phyloP scores from a whole-genome alignment of 2,797 vertebrate genomes.

The Catamblyrhynchus diadema region DNA sequence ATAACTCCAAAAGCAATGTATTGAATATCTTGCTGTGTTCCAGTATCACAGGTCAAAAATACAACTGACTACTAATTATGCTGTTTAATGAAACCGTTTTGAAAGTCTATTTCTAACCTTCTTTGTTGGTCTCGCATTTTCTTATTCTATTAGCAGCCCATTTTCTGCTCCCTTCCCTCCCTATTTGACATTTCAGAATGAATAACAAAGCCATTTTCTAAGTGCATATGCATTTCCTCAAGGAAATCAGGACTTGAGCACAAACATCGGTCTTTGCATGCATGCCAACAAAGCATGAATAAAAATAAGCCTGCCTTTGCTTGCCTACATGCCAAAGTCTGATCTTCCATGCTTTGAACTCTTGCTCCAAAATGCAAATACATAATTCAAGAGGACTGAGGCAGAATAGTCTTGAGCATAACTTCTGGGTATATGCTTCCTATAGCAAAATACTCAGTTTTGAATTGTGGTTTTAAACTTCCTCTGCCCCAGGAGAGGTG shows the following conservation, averaged over 20 bases:
- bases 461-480: neutral
- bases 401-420: neutral
- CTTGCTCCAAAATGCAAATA: slow-evolving; percentile 9
- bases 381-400: slow-evolving; percentile 40
- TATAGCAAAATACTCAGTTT: neutral
- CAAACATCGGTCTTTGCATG: neutral
- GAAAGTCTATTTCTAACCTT: neutral
- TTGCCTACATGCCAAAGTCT: neutral
- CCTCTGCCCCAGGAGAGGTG: neutral
- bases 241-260: slow-evolving; percentile 27
- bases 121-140: neutral
- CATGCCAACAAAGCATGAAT: neutral
- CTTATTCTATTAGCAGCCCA: neutral
- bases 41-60: neutral
- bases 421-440: neutral
- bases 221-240: slow-evolving; percentile 33
- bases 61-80: neutral
- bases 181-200: slow-evolving; percentile 24
- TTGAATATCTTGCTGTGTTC: neutral
- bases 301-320: slow-evolving; percentile 11
- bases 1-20: neutral
- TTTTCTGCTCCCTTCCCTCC: slow-evolving; percentile 1
- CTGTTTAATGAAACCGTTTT: neutral
- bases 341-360: slow-evolving; percentile 32
- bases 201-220: slow-evolving; percentile 15